phyloP scores from a whole-genome alignment of 2,888 invertebrate genomes.

The Eupithecia pulchellata region DNA sequence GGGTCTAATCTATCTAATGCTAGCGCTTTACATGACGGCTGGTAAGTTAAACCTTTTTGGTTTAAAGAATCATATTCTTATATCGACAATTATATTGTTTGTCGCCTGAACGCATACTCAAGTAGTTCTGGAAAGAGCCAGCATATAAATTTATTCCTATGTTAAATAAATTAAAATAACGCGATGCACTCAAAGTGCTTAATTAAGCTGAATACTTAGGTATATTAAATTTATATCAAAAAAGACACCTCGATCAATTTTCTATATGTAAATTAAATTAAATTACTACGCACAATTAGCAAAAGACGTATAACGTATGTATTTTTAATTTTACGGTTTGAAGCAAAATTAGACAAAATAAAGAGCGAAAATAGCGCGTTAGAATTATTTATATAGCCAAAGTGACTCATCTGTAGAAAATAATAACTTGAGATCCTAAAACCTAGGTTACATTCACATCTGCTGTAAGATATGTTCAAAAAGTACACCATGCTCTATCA shows the following conservation, averaged over 20 bases:
- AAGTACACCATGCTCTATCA: conserved; percentile 75
- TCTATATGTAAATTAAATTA: not conserved
- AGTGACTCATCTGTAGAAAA: conserved; percentile 6
- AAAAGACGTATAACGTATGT: no score
- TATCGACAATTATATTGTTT: not conserved
- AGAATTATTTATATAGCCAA: conserved; percentile 11
- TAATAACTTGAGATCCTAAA: conserved; percentile 13
- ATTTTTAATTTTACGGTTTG: not conserved
- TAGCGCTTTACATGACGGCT: conserved; percentile 7
- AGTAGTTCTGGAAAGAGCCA: conserved; percentile 1
- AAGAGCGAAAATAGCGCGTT: not conserved
- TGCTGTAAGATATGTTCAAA: conserved; percentile 65
- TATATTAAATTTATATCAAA: not conserved
- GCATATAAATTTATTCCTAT: conserved; percentile 8
- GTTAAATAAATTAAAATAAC: not conserved
- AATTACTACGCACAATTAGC: not conserved
- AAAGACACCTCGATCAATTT: not conserved
- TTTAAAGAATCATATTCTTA: conserved; percentile 4
- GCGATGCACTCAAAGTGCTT: conserved; percentile 1
- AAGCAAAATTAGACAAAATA: not conserved
- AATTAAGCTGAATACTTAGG: not conserved
- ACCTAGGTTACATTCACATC: conserved; percentile 42
- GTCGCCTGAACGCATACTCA: not conserved
- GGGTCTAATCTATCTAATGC: conserved; percentile 27
- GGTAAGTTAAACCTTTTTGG: conserved; percentile 1